phyloP scores from a whole-genome alignment of 2,113 vertebrate genomes.

The Oncorhynchus mykiss region DNA sequence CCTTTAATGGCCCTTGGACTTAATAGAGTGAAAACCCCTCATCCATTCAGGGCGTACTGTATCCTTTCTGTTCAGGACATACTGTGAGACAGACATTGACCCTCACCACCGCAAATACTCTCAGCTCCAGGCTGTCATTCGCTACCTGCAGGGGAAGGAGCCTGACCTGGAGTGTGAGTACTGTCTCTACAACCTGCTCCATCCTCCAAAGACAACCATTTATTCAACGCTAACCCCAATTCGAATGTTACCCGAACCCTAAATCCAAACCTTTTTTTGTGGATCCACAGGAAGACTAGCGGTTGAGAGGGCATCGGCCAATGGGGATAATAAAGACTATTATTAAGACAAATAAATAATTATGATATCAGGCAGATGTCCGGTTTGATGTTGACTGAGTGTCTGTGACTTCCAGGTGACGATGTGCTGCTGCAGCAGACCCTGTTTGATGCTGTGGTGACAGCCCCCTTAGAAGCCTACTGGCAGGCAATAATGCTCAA shows the following conservation, averaged over 20 bases:
- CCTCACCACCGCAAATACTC: slow-evolving; percentile 86
- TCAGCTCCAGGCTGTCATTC: slow-evolving; percentile 86
- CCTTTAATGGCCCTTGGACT: no score
- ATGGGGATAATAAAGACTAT: no score
- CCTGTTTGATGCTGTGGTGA: slow-evolving; percentile 91
- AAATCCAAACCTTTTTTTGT: not conserved
- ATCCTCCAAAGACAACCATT: not conserved
- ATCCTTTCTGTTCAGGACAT: slow-evolving; percentile 79
- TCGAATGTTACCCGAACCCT: not conserved
- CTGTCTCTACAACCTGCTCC: not conserved
- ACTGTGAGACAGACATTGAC: slow-evolving; percentile 92
- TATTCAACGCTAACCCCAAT: not conserved
- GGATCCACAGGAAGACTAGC: not conserved
- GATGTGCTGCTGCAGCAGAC: slow-evolving; percentile 86
- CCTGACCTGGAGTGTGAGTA: slow-evolving; percentile 89
- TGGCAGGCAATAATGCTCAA: slow-evolving; percentile 90
- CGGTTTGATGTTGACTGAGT: no score
- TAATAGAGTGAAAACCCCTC: not conserved
- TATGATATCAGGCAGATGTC: no score
- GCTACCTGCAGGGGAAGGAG: slow-evolving; percentile 85
- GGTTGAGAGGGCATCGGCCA: no score
- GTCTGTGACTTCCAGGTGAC: slow-evolving; percentile 75
- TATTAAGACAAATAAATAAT: no score
- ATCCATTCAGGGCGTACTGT: no score
- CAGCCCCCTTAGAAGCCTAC: slow-evolving; percentile 93